phyloP scores from a whole-genome alignment of 2,888 invertebrate species.

The Oegoconia quadripuncta region DNA sequence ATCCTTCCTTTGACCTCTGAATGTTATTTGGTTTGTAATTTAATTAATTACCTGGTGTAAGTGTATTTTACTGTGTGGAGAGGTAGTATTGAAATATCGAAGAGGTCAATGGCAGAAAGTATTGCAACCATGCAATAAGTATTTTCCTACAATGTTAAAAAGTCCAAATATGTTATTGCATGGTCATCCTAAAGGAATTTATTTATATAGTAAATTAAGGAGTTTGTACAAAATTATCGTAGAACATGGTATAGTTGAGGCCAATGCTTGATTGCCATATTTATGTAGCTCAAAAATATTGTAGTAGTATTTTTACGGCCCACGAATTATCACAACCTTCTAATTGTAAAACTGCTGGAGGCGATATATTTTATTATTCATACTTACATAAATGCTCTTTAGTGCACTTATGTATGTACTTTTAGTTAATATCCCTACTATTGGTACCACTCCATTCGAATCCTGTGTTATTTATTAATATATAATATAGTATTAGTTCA shows the following conservation, averaged over 20 bases:
- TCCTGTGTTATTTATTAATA: too few species aligned
- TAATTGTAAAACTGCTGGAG: too few species aligned
- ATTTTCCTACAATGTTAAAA: neutral
- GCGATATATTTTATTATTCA: too few species aligned
- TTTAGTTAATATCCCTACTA: too few species aligned
- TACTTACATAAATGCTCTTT: too few species aligned
- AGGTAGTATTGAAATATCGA: neutral
- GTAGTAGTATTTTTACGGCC: constrained; percentile 5
- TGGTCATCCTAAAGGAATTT: constrained; percentile 10
- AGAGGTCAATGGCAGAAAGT: neutral
- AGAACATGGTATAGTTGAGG: constrained; percentile 30
- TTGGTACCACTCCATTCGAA: too few species aligned
- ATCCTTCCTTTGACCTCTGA: constrained; percentile 2
- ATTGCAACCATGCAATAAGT: constrained; percentile 5
- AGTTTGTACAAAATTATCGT: constrained; percentile 40
- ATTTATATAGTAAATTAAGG: constrained; percentile 36
- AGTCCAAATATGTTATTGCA: constrained; percentile 6
- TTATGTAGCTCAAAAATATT: constrained; percentile 28
- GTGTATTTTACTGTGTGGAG: constrained; percentile 5
- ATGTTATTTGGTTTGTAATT: neutral
- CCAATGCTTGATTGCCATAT: constrained; percentile 58
- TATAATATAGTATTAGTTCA: too few species aligned
- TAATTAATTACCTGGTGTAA: neutral
- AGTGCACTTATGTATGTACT: too few species aligned
- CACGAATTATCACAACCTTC: neutral